Percentiles rank a stretch among this genome's conserved stretches.
phyloP scores from a whole-genome alignment of 2,797 vertebrate genomes.

The Helicolenus hilgendorfi region DNA sequence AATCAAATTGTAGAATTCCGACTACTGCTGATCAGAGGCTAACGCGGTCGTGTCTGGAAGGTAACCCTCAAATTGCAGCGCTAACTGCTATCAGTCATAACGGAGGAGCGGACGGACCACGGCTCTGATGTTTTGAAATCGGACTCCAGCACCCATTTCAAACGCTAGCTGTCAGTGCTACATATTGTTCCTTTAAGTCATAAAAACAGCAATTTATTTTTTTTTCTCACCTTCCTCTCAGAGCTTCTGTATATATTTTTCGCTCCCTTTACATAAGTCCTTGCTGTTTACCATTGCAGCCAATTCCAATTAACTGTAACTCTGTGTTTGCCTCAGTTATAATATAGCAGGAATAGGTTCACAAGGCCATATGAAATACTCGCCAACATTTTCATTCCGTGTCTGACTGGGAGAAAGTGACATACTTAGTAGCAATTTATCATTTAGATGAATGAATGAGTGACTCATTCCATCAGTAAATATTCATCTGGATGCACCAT shows the following conservation, averaged over 20 bases:
- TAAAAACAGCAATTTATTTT: not conserved
- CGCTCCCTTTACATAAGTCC: not conserved
- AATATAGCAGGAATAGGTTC: not conserved
- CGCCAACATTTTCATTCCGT: not conserved
- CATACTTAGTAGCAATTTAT: not conserved
- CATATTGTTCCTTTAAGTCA: too few species aligned
- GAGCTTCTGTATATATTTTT: not conserved
- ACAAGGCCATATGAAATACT: not conserved
- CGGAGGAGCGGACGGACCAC: too few species aligned
- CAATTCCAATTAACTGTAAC: not conserved
- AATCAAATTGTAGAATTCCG: rapidly evolving
- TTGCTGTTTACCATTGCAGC: not conserved
- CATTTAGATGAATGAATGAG: not conserved
- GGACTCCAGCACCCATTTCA: too few species aligned
- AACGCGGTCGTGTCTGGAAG: too few species aligned
- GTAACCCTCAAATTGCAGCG: too few species aligned
- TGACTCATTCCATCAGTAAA: not conserved
- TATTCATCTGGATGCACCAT: not conserved
- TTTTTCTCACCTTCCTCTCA: not conserved
- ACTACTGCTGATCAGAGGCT: too few species aligned
- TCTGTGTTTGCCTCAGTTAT: not conserved
- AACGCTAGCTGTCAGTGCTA: too few species aligned
- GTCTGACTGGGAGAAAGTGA: not conserved
- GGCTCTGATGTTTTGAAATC: too few species aligned
- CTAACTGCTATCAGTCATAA: too few species aligned